A percentile compares a stretch with the other conserved stretches of the same genome.
Conservation (phyloP, 2,888 invertebrate species). For the Pelosia muscerda region DNA sequence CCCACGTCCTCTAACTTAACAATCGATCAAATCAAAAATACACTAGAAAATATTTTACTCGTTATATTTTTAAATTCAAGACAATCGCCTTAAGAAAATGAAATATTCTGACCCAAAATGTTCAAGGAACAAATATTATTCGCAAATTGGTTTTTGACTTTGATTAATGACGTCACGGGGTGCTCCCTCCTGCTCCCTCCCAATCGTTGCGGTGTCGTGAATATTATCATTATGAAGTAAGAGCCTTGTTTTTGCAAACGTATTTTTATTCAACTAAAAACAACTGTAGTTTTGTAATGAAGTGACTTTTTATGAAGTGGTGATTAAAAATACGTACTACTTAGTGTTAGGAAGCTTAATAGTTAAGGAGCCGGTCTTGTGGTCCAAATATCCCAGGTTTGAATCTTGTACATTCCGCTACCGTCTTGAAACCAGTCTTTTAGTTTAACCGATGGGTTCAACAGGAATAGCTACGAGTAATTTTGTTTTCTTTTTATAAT, state of each 20-base stretch:
- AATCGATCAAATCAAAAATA: neutral
- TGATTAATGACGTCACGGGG: slow-evolving; percentile 47
- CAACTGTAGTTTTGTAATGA: neutral
- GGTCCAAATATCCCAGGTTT: too few species aligned
- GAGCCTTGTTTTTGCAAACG: slow-evolving; percentile 19
- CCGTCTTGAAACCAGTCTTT: too few species aligned
- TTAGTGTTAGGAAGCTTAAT: too few species aligned
- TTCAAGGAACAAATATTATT: slow-evolving; percentile 39
- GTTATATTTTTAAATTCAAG: neutral
- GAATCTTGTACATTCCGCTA: too few species aligned
- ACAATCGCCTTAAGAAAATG: slow-evolving; percentile 3
- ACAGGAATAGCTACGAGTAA: too few species aligned
- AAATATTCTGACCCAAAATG: slow-evolving; percentile 31
- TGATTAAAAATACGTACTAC: too few species aligned
- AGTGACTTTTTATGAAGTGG: neutral
- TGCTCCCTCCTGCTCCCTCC: slow-evolving; percentile 31
- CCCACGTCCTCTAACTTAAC: neutral
- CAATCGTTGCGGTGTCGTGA: slow-evolving; percentile 62
- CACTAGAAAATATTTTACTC: neutral
- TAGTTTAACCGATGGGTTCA: too few species aligned
- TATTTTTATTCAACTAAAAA: neutral
- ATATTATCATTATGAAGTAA: slow-evolving; percentile 62
- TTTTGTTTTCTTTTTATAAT: too few species aligned
- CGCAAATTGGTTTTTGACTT: slow-evolving; percentile 52
- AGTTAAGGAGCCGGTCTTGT: too few species aligned